Conservation (phyloP, 1,140 invertebrate genomes). For the Zaprionus davidi region DNA sequence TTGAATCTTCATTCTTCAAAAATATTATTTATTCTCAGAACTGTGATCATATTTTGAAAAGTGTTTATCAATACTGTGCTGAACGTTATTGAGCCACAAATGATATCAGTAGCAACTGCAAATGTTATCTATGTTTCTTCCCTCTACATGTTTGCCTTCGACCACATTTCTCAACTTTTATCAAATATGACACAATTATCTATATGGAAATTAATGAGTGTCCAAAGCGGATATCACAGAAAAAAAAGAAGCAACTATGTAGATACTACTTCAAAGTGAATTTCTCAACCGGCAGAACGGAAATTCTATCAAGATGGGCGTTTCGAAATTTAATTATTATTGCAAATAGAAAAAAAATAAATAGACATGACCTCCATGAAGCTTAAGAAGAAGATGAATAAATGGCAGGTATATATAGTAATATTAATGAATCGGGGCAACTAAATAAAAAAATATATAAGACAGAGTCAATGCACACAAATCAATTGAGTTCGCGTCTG, state of each 20-base stretch:
- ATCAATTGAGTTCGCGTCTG: conserved; percentile 67
- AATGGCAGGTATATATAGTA: not conserved
- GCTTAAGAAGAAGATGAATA: not conserved
- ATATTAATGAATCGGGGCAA: conserved; percentile 20
- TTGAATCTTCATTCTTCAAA: not conserved
- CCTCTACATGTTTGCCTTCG: not conserved
- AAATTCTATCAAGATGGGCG: conserved; percentile 52
- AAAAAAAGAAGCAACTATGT: conserved; percentile 12
- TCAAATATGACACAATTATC: conserved; percentile 48
- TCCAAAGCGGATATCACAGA: conserved; percentile 61
- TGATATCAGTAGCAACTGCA: not conserved
- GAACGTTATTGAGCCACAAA: not conserved
- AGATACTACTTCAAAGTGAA: conserved; percentile 15
- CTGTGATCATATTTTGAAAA: not conserved
- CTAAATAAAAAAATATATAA: not conserved
- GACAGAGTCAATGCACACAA: conserved; percentile 48
- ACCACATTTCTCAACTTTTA: conserved; percentile 49
- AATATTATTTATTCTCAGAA: not conserved
- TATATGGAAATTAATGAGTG: conserved; percentile 69
- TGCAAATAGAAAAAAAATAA: conserved; percentile 30
- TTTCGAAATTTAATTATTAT: conserved; percentile 59
- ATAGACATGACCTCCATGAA: conserved; percentile 19
- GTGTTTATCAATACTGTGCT: not conserved
- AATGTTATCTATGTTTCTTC: not conserved
- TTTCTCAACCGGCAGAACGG: conserved; percentile 35